Evolutionary conservation across 2,113 vertebrate species (phyloP).

Genomic region (Chloebia gouldiae): DNA sequence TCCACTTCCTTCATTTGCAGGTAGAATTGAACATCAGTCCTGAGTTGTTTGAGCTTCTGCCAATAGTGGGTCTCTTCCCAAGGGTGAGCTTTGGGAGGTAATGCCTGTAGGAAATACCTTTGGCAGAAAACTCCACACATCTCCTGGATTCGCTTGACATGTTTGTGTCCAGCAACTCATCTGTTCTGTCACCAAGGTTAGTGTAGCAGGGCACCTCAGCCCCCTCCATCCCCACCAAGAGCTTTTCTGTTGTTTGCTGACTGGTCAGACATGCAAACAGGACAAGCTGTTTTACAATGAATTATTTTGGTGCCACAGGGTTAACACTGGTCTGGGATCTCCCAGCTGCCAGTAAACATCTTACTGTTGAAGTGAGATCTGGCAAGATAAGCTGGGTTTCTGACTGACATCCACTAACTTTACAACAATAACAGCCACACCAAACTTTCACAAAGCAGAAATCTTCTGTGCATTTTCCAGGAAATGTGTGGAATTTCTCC

Average conservation of each 20-base stretch:
- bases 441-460: neutral
- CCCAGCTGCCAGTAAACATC: neutral
- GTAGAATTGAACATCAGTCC: neutral
- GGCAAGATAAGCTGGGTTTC: neutral
- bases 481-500: neutral
- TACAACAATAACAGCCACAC: neutral
- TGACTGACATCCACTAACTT: neutral
- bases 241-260: neutral
- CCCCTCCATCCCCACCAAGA: too few relatives aligned
- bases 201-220: neutral
- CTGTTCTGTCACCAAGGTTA: neutral
- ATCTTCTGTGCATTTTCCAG: neutral
- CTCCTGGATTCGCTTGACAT: neutral
- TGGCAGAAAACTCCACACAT: neutral
- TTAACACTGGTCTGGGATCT: neutral
- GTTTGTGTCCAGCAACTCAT: neutral
- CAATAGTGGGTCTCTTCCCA: neutral
- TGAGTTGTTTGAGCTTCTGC: neutral
- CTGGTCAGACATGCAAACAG: neutral
- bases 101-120: neutral
- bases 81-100: neutral
- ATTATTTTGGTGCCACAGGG: neutral
- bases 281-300: neutral
- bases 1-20: neutral
- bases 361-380: neutral